These are phyloP conservation scores for Limnothrissa miodon DNA, from an alignment of 2,113 vertebrate species.

Conservation along the genomic window DNA sequence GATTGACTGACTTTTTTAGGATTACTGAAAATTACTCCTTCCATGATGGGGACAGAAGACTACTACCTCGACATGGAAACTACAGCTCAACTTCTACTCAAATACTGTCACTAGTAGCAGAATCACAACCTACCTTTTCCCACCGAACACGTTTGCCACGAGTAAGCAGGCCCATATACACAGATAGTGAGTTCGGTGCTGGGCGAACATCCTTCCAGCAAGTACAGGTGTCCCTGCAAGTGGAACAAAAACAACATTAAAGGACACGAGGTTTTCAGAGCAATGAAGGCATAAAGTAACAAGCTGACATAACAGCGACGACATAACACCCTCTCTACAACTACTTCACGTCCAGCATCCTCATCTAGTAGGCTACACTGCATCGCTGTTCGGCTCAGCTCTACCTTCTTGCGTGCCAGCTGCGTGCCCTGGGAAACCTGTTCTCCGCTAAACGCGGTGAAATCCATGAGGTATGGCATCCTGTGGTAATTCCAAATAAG, in stretches of 20 bases:
- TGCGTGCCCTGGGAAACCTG: constrained; percentile 10
- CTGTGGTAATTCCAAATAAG: not conserved
- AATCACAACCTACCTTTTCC: constrained; percentile 83
- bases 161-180: constrained; percentile 87
- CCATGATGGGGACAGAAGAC: not conserved
- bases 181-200: constrained; percentile 73
- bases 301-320: constrained; percentile 49
- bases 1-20: not conserved
- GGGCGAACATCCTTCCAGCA: constrained; percentile 81
- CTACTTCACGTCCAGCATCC: constrained; percentile 5
- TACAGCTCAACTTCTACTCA: not conserved
- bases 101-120: not conserved
- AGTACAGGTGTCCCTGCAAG: constrained; percentile 79
- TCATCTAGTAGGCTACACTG: not conserved
- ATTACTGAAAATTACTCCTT: not conserved
- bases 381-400: not conserved
- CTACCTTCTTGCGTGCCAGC: constrained; percentile 10
- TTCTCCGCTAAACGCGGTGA: not conserved
- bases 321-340: constrained; percentile 28
- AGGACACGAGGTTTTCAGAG: constrained; percentile 16
- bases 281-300: constrained; percentile 38
- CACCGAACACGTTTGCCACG: constrained; percentile 72
- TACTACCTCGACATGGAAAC: not conserved
- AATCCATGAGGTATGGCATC: not conserved
- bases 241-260: constrained; percentile 60